Evolutionary conservation across 2,113 vertebrate species (phyloP), one percentile per base, ranked within the genome.

Genomic region (Misgurnus anguillicaudatus): DNA sequence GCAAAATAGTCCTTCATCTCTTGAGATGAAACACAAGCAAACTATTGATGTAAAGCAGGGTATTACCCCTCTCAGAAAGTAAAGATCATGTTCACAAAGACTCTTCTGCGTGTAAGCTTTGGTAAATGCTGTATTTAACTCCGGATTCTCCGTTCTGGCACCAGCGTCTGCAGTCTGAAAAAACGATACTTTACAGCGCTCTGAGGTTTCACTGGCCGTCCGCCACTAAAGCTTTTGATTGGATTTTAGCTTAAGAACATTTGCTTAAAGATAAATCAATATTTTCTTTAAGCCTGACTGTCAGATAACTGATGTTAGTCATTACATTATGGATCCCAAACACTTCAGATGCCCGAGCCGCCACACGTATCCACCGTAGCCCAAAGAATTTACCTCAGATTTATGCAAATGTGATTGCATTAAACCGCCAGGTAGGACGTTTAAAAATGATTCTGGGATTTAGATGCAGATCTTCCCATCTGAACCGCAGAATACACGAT

Each of bases 221-320:
- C 80, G 90, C 90, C 90, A 89, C 78, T 2, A 78, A 88, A 86
- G 85, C 87, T 89, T 90, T 88, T 90, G 89, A 91, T 90, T 89
- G 87, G 89, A 90, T 90, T 89, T 90, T 88, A 88, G 89, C 87
- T 86, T 79, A 83, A 87, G 87, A 85, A 87, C 89, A 85, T 91
- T 91, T 88, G 85, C 87, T 83, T 82, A 85, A 81, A 89, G 89
- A 89, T 88, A 89, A 89, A 91, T 91, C 90, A 89, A 91, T 92
- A 92, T 80, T 85, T 85, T 82, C 83, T 84, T 77, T 82, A 78
- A 82, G 71, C 69, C 39, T 31, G 41, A 67, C 69, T 24, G 67
- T 58, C 65, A 71, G 71, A 73, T 67, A 70, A 60, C 41, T 61
- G 69, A 68, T 68, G 51, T 60, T 78, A 42, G 38, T 41, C 68